Evolutionary conservation across 1,140 invertebrate species (phyloP).

Genomic region (Calosoma granatense): DNA sequence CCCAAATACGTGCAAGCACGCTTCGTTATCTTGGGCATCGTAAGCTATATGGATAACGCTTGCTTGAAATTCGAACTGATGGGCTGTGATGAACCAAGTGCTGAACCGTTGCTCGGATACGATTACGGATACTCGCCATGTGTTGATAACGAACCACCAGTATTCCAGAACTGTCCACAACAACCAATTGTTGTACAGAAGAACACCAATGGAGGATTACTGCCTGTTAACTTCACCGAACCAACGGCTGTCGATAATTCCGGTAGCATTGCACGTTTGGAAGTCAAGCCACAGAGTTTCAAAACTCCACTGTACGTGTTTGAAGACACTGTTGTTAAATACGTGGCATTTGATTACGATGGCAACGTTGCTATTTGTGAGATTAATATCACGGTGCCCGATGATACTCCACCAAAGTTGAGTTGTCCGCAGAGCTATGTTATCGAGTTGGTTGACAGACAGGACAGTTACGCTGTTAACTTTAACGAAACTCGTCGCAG

Average conservation of each 20-base stretch:
- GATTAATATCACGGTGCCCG: constrained; percentile 89
- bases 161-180: constrained; percentile 92
- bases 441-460: constrained; percentile 80
- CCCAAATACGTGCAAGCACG: constrained; percentile 87
- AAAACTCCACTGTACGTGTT: constrained; percentile 81
- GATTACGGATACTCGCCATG: constrained; percentile 90
- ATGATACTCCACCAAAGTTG: constrained; percentile 86
- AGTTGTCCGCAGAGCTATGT: constrained; percentile 94
- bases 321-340: constrained; percentile 86
- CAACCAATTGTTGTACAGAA: constrained; percentile 84
- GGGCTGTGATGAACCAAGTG: constrained; percentile 79
- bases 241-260: constrained; percentile 90
- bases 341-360: constrained; percentile 92
- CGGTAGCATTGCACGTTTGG: constrained; percentile 82
- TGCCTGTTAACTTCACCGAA: constrained; percentile 86
- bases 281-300: constrained; percentile 85
- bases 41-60: constrained; percentile 93
- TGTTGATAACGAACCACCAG: constrained; percentile 91
- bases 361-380: constrained; percentile 95
- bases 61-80: constrained; percentile 94
- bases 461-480: constrained; percentile 82
- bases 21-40: constrained; percentile 87
- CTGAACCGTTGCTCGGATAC: constrained; percentile 77
- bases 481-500: constrained; percentile 83
- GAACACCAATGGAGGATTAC: constrained; percentile 71